These are phyloP conservation scores for Lordiphosa stackelbergi DNA, from an alignment of 1,140 invertebrate species.

Conservation along the genomic window DNA sequence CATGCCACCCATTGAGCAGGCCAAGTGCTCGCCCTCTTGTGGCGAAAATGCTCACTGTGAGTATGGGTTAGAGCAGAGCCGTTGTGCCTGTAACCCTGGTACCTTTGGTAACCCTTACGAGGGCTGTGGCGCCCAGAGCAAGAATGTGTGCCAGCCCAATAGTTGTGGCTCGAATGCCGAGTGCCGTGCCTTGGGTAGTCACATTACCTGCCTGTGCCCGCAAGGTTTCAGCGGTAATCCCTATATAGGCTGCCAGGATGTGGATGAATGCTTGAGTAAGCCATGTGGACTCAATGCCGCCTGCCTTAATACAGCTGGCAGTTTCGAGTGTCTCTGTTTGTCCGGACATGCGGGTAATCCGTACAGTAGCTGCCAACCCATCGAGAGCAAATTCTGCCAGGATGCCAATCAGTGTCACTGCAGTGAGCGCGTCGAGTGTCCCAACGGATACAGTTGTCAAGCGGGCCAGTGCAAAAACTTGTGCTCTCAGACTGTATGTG, in stretches of 20 bases:
- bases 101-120: conserved; percentile 92
- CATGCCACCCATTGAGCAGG: conserved; percentile 90
- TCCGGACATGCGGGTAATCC: conserved; percentile 90
- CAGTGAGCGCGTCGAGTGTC: conserved; percentile 83
- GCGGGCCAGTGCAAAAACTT: conserved; percentile 84
- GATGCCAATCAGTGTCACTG: conserved; percentile 85
- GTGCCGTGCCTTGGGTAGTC: conserved; percentile 85
- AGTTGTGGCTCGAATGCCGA: conserved; percentile 88
- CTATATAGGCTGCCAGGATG: conserved; percentile 89
- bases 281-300: conserved; percentile 91
- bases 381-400: conserved; percentile 83
- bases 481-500: conserved; percentile 86
- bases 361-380: conserved; percentile 85
- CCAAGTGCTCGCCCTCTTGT: conserved; percentile 87
- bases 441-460: conserved; percentile 85
- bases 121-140: conserved; percentile 84
- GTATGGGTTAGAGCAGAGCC: conserved; percentile 84
- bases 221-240: conserved; percentile 91
- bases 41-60: conserved; percentile 91
- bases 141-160: conserved; percentile 84
- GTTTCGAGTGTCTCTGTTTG: conserved; percentile 91
- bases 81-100: conserved; percentile 90
- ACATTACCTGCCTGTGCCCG: conserved; percentile 89
- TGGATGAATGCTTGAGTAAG: conserved; percentile 89
- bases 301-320: conserved; percentile 91